phyloP scores from a whole-genome alignment of 2,888 invertebrate genomes.

The Alentia gelatinosa region DNA sequence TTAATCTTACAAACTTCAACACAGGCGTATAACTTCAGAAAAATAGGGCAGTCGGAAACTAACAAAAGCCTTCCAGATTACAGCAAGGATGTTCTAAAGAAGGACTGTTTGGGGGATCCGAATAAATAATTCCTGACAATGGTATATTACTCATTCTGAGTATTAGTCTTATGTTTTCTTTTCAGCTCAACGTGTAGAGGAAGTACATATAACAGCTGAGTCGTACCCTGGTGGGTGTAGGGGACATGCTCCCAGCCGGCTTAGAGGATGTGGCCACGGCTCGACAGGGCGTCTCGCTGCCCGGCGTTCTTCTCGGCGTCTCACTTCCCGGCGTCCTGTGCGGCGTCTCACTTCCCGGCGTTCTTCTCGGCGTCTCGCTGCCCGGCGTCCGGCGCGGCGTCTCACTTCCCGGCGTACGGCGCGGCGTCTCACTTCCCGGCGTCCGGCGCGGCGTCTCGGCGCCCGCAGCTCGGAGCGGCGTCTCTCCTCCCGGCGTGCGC shows the following conservation, averaged over 20 bases:
- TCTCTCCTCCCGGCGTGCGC: not conserved
- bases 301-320: not conserved
- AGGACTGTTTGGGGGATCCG: too few relatives aligned
- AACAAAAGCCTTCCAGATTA: too few relatives aligned
- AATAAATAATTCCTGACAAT: too few relatives aligned
- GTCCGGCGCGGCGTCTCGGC: not conserved
- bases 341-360: not conserved
- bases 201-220: not conserved
- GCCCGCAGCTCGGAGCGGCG: not conserved
- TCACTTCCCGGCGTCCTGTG: not conserved
- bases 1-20: too few relatives aligned
- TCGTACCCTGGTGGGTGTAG: constrained; percentile 32
- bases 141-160: too few relatives aligned
- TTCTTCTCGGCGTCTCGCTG: not conserved
- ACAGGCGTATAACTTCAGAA: too few relatives aligned
- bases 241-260: not conserved
- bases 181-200: not conserved
- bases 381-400: not conserved
- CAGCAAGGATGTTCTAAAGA: too few relatives aligned
- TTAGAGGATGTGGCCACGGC: constrained; percentile 6
- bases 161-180: too few relatives aligned
- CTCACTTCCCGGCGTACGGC: not conserved
- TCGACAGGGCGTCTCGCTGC: not conserved
- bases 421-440: not conserved
- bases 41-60: too few relatives aligned